These are phyloP conservation scores for Xiphydria camelus DNA, from an alignment of 2,888 invertebrate species.

Conservation along the genomic window DNA sequence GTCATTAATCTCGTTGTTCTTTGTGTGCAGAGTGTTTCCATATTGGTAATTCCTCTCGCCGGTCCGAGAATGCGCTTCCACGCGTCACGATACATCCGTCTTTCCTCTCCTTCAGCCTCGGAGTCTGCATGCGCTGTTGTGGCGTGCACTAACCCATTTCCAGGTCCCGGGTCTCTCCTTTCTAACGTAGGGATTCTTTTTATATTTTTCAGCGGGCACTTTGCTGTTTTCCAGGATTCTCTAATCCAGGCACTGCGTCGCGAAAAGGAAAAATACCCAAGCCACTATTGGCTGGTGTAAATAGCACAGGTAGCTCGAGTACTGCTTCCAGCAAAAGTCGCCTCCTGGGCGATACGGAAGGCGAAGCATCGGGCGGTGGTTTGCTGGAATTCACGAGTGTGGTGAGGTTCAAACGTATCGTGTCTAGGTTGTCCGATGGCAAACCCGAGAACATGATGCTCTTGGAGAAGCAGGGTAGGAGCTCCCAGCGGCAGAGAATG, in stretches of 20 bases:
- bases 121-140: constrained; percentile 58
- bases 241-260: constrained; percentile 75
- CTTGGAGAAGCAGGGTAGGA: constrained; percentile 76
- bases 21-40: too few relatives aligned
- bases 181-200: constrained; percentile 59
- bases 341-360: constrained; percentile 48
- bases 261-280: constrained; percentile 78
- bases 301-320: constrained; percentile 54
- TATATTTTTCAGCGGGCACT: constrained; percentile 78
- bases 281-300: constrained; percentile 73
- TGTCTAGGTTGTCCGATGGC: constrained; percentile 53
- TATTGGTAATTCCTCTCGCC: too few relatives aligned
- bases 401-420: constrained; percentile 41
- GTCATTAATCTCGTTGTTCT: constrained; percentile 32
- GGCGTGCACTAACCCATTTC: constrained; percentile 61
- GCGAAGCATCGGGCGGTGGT: constrained; percentile 43
- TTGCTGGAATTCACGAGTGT: constrained; percentile 54
- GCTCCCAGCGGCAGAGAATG: constrained; percentile 75
- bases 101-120: too few relatives aligned
- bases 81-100: too few relatives aligned
- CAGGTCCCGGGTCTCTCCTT: constrained; percentile 46
- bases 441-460: constrained; percentile 73
- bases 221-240: constrained; percentile 84
- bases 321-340: constrained; percentile 54
- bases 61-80: constrained; percentile 50